Conservation (phyloP, 2,888 invertebrate genomes). For the Aphidoletes aphidimyza region DNA sequence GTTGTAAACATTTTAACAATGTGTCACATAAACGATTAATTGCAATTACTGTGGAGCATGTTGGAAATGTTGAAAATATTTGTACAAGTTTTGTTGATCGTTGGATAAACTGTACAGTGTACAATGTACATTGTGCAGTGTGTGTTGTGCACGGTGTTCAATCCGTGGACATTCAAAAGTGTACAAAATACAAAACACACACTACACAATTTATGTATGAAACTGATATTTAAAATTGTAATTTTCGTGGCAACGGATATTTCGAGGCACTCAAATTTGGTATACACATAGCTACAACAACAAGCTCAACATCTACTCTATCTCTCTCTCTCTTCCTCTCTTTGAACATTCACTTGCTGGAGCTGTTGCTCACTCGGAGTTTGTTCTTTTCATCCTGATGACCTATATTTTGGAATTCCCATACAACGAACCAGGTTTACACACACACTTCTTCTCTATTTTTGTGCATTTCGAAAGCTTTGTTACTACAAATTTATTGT, state of each 20-base stretch:
- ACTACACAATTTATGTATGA: background rate
- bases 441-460: background rate
- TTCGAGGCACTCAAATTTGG: background rate
- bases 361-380: slow-evolving; percentile 7
- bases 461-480: background rate
- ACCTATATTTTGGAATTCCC: background rate
- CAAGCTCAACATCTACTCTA: background rate
- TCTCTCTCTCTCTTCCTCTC: background rate
- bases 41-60: background rate
- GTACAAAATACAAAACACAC: background rate
- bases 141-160: background rate
- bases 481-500: slow-evolving; percentile 36
- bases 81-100: background rate
- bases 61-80: too few relatives aligned
- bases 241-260: background rate
- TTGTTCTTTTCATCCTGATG: slow-evolving; percentile 16
- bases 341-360: background rate
- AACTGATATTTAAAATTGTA: slow-evolving; percentile 24
- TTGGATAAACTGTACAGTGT: background rate
- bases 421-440: background rate
- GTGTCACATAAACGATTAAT: background rate
- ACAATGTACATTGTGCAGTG: background rate
- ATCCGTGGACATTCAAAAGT: background rate
- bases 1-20: background rate
- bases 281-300: background rate